A percentile compares a stretch with the other conserved stretches of the same genome.
Conservation (phyloP, 2,113 vertebrate species). For the Dinomys branickii region DNA sequence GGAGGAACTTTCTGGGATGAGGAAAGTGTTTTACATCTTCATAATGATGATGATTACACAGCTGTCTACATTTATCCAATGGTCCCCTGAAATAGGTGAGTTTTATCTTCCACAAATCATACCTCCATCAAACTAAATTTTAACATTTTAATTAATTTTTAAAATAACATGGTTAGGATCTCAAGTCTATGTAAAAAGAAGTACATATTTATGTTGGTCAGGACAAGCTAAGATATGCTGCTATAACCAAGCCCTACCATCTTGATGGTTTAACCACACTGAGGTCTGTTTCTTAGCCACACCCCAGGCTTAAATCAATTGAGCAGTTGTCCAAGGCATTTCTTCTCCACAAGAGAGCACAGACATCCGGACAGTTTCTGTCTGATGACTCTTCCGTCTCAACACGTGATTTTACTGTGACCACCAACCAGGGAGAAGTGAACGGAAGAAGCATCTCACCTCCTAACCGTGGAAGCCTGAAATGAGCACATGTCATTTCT, state of each 20-base stretch:
- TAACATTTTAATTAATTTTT: background rate
- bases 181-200: background rate
- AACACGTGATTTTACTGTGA: background rate
- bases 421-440: background rate
- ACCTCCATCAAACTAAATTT: background rate
- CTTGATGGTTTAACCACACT: background rate
- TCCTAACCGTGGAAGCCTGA: background rate
- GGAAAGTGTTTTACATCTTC: background rate
- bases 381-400: background rate
- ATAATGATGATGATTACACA: background rate
- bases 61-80: background rate
- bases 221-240: background rate
- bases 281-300: background rate
- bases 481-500: background rate
- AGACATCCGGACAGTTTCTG: background rate
- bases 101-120: background rate
- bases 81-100: background rate
- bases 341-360: background rate
- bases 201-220: background rate
- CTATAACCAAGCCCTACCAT: background rate
- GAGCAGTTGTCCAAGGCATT: too few species aligned
- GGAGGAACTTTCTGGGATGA: background rate
- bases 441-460: too few species aligned
- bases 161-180: background rate
- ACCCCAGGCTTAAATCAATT: background rate